These are phyloP conservation scores for Monochamus saltuarius DNA, from an alignment of 1,140 invertebrate genomes.

Conservation along the genomic window DNA sequence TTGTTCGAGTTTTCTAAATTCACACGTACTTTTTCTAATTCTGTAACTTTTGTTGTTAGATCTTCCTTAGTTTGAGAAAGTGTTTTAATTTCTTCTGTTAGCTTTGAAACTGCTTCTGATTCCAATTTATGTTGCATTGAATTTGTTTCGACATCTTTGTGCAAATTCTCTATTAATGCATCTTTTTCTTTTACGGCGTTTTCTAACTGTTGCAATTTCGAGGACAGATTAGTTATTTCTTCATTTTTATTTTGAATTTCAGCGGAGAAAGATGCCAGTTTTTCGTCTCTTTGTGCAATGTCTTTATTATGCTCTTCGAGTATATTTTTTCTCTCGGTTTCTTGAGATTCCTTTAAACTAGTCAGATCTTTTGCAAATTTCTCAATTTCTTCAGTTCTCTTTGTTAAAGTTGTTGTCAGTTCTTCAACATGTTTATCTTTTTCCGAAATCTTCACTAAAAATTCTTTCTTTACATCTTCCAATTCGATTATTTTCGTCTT, in stretches of 20 bases:
- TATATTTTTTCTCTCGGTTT: slow-evolving; percentile 13
- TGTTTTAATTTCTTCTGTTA: slow-evolving; percentile 10
- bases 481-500: slow-evolving; percentile 54
- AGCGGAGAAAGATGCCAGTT: slow-evolving; percentile 53
- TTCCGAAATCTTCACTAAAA: slow-evolving; percentile 21
- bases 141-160: not conserved
- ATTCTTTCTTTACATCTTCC: slow-evolving; percentile 54
- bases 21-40: slow-evolving; percentile 7
- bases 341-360: slow-evolving; percentile 12
- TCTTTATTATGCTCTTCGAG: slow-evolving; percentile 20
- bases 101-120: slow-evolving; percentile 7
- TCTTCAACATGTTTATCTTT: slow-evolving; percentile 15
- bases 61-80: slow-evolving; percentile 4
- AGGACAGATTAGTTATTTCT: not conserved
- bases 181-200: not conserved
- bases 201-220: not conserved
- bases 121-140: not conserved
- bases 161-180: not conserved
- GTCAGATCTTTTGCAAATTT: slow-evolving; percentile 7
- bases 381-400: slow-evolving; percentile 16
- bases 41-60: slow-evolving; percentile 15
- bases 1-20: slow-evolving; percentile 1
- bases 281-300: slow-evolving; percentile 47
- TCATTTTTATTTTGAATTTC: slow-evolving; percentile 49
- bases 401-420: slow-evolving; percentile 11